phyloP scores from a whole-genome alignment of 2,113 vertebrate species.

The Larimichthys polyactis region DNA sequence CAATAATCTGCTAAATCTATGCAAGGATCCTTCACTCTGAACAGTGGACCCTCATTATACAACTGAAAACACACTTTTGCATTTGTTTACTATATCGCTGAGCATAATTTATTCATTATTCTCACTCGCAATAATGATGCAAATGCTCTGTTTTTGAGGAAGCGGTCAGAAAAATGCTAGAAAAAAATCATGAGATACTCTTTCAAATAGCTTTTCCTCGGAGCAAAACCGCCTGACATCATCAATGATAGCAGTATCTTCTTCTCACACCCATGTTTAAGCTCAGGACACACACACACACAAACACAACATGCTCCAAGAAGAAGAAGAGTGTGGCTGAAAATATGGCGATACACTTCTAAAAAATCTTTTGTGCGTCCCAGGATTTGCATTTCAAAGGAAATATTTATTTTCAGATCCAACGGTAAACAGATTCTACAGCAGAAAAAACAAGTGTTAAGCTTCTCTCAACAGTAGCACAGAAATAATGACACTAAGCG shows the following conservation, averaged over 20 bases:
- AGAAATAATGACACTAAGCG: constrained; percentile 30
- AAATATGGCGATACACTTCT: constrained; percentile 5
- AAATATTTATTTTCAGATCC: constrained; percentile 68
- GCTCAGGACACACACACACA: constrained; percentile 15
- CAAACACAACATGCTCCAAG: constrained; percentile 1
- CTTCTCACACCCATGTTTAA: constrained; percentile 29
- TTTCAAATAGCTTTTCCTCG: constrained; percentile 13
- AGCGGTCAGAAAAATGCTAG: constrained; percentile 18
- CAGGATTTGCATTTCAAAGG: constrained; percentile 73
- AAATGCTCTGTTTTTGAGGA: constrained; percentile 23
- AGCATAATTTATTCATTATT: constrained; percentile 47
- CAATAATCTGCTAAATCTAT: constrained; percentile 34
- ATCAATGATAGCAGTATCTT: constrained; percentile 28
- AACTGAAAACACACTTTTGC: constrained; percentile 10
- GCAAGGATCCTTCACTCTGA: constrained; percentile 22
- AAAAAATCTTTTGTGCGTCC: constrained; percentile 32
- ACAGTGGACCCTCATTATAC: background rate
- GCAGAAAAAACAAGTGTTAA: constrained; percentile 31
- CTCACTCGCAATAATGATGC: constrained; percentile 35
- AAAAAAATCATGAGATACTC: background rate
- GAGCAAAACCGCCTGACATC: constrained; percentile 37
- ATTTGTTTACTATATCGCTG: constrained; percentile 20
- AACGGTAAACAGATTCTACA: constrained; percentile 34
- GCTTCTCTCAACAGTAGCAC: constrained; percentile 21
- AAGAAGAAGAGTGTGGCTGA: constrained; percentile 16